Percentiles rank a stretch among this genome's conserved stretches.
phyloP scores from a whole-genome alignment of 23 tunicate species.

The Styela plicata region DNA sequence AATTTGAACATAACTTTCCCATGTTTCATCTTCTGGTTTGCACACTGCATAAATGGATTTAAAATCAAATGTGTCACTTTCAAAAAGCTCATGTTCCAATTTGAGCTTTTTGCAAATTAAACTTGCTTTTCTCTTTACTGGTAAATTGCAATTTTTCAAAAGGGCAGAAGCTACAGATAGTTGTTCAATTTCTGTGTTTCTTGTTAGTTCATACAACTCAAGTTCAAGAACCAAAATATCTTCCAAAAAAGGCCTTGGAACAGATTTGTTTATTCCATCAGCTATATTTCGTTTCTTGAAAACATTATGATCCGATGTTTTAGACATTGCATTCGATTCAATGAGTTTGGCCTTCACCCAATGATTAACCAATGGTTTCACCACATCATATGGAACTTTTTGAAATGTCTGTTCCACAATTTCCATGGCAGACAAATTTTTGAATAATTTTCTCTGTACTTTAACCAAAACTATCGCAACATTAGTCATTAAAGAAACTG shows the following conservation, averaged over 20 bases:
- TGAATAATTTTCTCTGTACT: not conserved
- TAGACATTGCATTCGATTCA: not conserved
- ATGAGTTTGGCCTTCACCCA: constrained; percentile 22
- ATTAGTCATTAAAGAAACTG: not conserved
- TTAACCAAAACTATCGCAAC: constrained; percentile 7
- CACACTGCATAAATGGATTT: not conserved
- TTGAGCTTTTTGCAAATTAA: not conserved
- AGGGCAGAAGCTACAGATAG: not conserved
- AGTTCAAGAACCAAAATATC: not conserved
- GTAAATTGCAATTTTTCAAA: not conserved
- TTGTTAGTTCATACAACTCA: not conserved
- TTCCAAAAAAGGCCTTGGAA: not conserved
- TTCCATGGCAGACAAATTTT: constrained; percentile 13
- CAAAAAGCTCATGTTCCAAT: not conserved
- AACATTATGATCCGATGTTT: not conserved
- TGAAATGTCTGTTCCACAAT: not conserved
- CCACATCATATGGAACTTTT: constrained; percentile 2
- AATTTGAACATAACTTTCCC: constrained; percentile 10
- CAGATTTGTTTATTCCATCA: not conserved
- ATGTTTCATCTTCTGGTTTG: not conserved
- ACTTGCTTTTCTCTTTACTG: not conserved
- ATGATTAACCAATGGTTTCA: not conserved
- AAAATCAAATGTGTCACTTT: not conserved
- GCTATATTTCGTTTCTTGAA: not conserved
- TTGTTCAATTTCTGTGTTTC: not conserved